phyloP scores from a whole-genome alignment of 2,888 invertebrate species.

The Prosapia bicincta region DNA sequence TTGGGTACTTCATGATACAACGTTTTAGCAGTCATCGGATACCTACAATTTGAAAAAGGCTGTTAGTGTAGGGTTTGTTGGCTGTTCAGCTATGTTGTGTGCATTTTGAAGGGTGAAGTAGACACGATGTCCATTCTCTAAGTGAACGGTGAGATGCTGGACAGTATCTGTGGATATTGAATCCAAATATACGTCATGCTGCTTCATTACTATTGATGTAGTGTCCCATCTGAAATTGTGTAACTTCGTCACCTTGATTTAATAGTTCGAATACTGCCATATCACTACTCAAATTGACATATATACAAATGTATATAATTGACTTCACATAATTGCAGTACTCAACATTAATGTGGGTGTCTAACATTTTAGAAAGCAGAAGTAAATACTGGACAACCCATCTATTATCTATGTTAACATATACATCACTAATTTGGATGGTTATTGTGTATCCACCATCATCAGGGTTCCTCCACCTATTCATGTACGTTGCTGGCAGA shows the following conservation, averaged over 20 bases:
- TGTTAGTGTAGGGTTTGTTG: constrained; percentile 34
- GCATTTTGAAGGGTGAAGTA: constrained; percentile 36
- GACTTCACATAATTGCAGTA: constrained; percentile 45
- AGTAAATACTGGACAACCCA: not conserved
- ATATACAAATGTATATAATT: constrained; percentile 45
- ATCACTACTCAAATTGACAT: constrained; percentile 37
- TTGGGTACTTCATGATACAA: constrained; percentile 34
- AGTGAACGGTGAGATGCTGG: constrained; percentile 40
- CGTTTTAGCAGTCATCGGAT: constrained; percentile 28
- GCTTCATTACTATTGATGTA: constrained; percentile 42
- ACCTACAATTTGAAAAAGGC: constrained; percentile 37
- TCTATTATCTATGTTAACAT: not conserved
- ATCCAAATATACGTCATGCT: constrained; percentile 40
- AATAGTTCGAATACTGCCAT: constrained; percentile 21
- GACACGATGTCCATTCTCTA: constrained; percentile 42
- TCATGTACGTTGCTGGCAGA: too few species aligned
- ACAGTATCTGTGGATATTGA: constrained; percentile 42
- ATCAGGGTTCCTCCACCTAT: not conserved
- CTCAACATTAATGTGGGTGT: not conserved
- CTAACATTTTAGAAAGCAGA: not conserved
- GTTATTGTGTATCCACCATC: not conserved
- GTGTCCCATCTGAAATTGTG: constrained; percentile 37
- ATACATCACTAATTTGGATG: not conserved
- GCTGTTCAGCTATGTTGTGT: constrained; percentile 4
- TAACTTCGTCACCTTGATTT: constrained; percentile 36